Evolutionary conservation across 2,113 vertebrate genomes (phyloP).

Genomic region (Epinephelus cyanopodus): DNA sequence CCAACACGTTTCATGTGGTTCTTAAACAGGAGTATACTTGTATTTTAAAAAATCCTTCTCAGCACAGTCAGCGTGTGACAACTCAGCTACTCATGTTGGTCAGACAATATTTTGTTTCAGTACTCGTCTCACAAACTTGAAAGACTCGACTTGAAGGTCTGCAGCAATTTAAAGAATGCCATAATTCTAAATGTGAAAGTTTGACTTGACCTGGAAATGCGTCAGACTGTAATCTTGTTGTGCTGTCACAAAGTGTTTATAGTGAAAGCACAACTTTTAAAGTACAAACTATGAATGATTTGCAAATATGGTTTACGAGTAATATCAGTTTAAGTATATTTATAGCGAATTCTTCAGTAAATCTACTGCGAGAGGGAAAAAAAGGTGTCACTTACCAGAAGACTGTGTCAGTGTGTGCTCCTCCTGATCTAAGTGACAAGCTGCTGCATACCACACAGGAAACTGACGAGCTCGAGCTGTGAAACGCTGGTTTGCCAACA

Average conservation of each 20-base stretch:
- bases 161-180: not conserved
- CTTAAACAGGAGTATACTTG: not conserved
- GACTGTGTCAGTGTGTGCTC: conserved; percentile 54
- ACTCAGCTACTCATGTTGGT: not conserved
- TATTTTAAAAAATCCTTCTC: not conserved
- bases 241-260: not conserved
- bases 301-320: not conserved
- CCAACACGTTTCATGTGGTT: not conserved
- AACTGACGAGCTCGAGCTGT: conserved; percentile 70
- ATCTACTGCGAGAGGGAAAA: conserved; percentile 32
- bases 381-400: conserved; percentile 75
- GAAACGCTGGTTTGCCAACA: conserved; percentile 51
- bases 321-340: not conserved
- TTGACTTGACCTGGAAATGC: not conserved
- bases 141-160: not conserved
- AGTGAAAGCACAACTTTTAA: not conserved
- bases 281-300: not conserved
- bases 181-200: not conserved
- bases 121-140: not conserved
- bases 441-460: conserved; percentile 80
- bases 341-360: not conserved
- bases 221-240: not conserved
- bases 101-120: not conserved
- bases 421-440: conserved; percentile 63
- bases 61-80: not conserved